These are phyloP conservation scores for Crotalus viridis DNA, from an alignment of 2,113 vertebrate species.

Conservation along the genomic window DNA sequence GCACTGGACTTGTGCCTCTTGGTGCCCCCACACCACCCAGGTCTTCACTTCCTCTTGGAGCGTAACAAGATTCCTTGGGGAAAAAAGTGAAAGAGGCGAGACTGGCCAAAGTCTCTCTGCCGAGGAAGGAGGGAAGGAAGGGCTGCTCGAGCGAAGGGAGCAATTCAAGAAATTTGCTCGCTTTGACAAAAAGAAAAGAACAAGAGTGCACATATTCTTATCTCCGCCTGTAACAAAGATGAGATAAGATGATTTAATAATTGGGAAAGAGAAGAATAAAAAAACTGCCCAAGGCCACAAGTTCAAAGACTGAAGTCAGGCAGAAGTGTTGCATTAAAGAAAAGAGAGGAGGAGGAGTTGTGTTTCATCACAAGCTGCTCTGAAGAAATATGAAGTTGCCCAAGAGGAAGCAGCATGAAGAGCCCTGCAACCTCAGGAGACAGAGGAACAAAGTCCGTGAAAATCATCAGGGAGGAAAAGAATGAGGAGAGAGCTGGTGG, in stretches of 20 bases:
- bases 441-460: neutral
- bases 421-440: neutral
- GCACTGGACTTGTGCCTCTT: neutral
- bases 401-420: neutral
- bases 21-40: neutral
- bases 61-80: neutral
- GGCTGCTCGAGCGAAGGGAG: neutral
- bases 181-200: neutral
- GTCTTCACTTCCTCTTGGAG: neutral
- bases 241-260: neutral
- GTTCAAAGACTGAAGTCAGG: neutral
- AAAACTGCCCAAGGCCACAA: neutral
- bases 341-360: neutral
- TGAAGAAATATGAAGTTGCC: neutral
- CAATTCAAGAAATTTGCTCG: neutral
- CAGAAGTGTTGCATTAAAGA: neutral
- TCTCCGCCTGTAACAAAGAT: neutral
- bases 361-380: neutral
- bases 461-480: neutral
- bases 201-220: neutral
- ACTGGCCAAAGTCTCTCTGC: neutral
- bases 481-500: neutral
- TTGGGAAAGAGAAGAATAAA: neutral
- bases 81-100: neutral
- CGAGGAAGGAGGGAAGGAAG: neutral